Conservation (phyloP, 2,888 invertebrate species). For the Hirudinaria manillensis region DNA sequence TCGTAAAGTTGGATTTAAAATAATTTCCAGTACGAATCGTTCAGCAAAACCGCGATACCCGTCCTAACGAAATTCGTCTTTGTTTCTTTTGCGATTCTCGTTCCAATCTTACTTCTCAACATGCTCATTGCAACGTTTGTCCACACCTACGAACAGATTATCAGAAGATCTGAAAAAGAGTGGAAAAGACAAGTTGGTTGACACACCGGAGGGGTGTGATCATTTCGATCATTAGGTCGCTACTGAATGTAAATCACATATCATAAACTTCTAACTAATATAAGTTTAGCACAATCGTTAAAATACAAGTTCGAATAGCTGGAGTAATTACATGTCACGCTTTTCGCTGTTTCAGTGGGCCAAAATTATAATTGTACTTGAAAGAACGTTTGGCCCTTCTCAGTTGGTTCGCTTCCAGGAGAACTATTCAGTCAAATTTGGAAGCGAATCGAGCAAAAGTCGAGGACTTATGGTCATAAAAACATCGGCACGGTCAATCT, state of each 20-base stretch:
- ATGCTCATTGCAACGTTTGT: conserved; percentile 99
- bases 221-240: not conserved
- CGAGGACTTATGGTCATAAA: conserved; percentile 97
- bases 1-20: not conserved
- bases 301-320: not conserved
- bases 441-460: conserved; percentile 58
- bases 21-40: conserved; percentile 76
- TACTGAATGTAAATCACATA: not conserved
- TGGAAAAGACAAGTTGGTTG: conserved; percentile 65
- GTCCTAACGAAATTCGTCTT: conserved; percentile 91
- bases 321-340: not conserved
- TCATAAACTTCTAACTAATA: not conserved
- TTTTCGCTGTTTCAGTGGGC: conserved; percentile 71
- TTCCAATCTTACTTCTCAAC: conserved; percentile 89
- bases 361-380: conserved; percentile 91
- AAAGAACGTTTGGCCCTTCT: conserved; percentile 81
- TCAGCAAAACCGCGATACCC: conserved; percentile 82
- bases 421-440: conserved; percentile 84
- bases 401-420: conserved; percentile 84
- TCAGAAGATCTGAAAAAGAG: conserved; percentile 95
- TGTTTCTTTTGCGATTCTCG: conserved; percentile 92
- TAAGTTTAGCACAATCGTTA: not conserved
- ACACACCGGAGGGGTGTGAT: not conserved
- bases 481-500: conserved; percentile 88
- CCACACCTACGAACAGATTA: conserved; percentile 94